Evolutionary conservation across 2,888 invertebrate species (phyloP).

Genomic region (Apocheima hispidaria): DNA sequence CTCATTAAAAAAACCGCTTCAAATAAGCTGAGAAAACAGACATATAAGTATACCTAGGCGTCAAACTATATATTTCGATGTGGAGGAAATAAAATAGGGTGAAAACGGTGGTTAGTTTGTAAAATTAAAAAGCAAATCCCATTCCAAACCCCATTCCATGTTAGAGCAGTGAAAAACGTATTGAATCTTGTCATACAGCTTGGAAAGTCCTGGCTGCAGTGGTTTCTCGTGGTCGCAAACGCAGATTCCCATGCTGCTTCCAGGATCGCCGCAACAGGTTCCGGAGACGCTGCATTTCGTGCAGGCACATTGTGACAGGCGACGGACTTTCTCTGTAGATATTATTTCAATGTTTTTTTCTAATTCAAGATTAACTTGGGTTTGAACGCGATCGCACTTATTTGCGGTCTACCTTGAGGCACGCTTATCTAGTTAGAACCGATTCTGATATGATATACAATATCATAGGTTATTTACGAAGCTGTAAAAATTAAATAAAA

Average conservation of each 20-base stretch:
- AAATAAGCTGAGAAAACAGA: too few species aligned
- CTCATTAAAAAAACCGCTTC: too few species aligned
- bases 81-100: too few species aligned
- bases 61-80: too few species aligned
- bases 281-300: constrained; percentile 48
- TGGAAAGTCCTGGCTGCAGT: constrained; percentile 7
- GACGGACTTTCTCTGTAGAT: constrained; percentile 43
- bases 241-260: constrained; percentile 47
- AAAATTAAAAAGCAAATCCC: too few species aligned
- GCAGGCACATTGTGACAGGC: constrained; percentile 56
- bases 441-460: too few species aligned
- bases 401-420: background rate
- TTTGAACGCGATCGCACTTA: background rate
- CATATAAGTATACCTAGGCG: too few species aligned
- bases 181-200: constrained; percentile 23
- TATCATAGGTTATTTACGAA: too few species aligned
- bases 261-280: constrained; percentile 56
- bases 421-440: background rate
- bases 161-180: too few species aligned
- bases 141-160: too few species aligned
- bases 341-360: background rate
- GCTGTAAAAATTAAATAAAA: too few species aligned
- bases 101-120: too few species aligned
- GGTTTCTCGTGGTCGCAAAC: constrained; percentile 20
- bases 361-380: background rate